phyloP scores from a whole-genome alignment of 2,888 invertebrate species.

The Athetis lepigone region DNA sequence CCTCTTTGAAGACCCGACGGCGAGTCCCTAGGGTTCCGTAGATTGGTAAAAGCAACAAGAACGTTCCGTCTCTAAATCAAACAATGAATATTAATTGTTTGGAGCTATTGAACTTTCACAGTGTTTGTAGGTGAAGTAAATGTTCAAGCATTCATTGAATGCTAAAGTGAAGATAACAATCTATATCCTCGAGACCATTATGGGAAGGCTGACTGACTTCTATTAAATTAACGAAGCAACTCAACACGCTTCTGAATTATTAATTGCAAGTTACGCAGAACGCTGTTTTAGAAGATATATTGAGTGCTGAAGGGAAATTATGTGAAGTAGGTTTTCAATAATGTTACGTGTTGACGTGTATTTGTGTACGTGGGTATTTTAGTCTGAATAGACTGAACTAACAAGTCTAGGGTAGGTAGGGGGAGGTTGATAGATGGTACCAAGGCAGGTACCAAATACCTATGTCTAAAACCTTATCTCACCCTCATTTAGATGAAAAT shows the following conservation, averaged over 20 bases:
- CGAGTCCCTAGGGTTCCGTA: slow-evolving; percentile 49
- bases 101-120: slow-evolving; percentile 69
- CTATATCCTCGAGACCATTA: slow-evolving; percentile 52
- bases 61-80: slow-evolving; percentile 63
- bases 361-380: background rate
- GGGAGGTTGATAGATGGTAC: too few relatives aligned
- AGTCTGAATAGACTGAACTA: too few relatives aligned
- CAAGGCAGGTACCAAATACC: too few relatives aligned
- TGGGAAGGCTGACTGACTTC: slow-evolving; percentile 54
- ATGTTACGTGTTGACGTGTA: background rate
- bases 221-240: slow-evolving; percentile 60
- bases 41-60: slow-evolving; percentile 63
- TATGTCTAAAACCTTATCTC: too few relatives aligned
- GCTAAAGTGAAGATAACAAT: slow-evolving; percentile 74
- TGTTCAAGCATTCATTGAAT: slow-evolving; percentile 72
- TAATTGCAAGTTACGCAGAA: slow-evolving; percentile 49
- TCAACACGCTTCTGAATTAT: slow-evolving; percentile 54
- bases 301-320: slow-evolving; percentile 12
- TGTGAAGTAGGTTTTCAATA: slow-evolving; percentile 14
- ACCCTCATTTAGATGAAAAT: too few relatives aligned
- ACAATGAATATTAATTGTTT: slow-evolving; percentile 72
- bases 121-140: slow-evolving; percentile 59
- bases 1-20: slow-evolving; percentile 21
- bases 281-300: slow-evolving; percentile 28
- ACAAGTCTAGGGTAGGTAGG: too few relatives aligned